Conservation (phyloP, 2,113 vertebrate species). For the Tychaedon coryphoeus region DNA sequence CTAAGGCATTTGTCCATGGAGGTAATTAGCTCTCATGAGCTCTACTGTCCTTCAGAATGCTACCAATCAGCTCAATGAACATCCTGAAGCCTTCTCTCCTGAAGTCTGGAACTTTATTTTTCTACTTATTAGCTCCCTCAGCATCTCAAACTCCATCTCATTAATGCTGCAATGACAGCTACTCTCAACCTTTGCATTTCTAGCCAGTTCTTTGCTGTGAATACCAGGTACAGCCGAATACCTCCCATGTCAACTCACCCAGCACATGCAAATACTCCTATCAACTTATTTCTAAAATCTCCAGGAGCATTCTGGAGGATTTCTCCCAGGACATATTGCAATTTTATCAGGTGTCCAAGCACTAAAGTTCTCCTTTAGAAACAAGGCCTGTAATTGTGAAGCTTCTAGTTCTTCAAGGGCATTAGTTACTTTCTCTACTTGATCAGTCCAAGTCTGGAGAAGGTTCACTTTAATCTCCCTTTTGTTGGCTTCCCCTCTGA, state of each 20-base stretch:
- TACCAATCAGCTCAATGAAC: background rate
- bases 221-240: background rate
- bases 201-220: background rate
- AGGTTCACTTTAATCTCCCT: background rate
- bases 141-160: background rate
- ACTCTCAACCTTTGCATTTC: background rate
- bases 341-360: background rate
- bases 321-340: background rate
- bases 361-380: background rate
- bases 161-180: background rate
- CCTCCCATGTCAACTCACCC: background rate
- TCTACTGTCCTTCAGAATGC: background rate
- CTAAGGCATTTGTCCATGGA: background rate
- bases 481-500: background rate
- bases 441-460: background rate
- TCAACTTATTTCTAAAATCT: background rate
- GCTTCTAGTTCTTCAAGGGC: background rate
- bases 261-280: background rate
- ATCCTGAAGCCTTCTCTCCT: background rate
- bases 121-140: background rate
- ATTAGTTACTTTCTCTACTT: background rate
- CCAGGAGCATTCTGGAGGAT: background rate
- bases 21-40: background rate
- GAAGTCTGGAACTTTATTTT: background rate
- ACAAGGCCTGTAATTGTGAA: background rate